Conservation (phyloP, 2,888 invertebrate species). For the Esperia sulphurella region DNA sequence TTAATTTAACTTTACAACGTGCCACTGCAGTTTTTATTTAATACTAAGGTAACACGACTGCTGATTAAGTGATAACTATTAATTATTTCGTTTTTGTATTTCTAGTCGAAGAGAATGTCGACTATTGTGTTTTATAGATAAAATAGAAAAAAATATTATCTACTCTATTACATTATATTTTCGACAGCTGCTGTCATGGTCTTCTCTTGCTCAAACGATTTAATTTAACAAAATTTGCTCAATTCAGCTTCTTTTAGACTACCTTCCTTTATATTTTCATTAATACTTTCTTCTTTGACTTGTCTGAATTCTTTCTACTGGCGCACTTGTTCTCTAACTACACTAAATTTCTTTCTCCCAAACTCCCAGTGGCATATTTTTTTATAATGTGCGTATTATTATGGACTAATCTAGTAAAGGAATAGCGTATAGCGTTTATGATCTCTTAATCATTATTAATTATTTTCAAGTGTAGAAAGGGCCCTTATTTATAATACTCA, state of each 20-base stretch:
- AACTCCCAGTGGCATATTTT: conserved; percentile 64
- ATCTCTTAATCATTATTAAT: conserved; percentile 80
- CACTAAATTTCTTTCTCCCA: conserved; percentile 34
- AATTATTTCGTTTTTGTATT: conserved; percentile 65
- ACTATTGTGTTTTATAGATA: conserved; percentile 42
- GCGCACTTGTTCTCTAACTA: conserved; percentile 44
- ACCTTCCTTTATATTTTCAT: conserved; percentile 1
- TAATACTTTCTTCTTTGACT: not conserved
- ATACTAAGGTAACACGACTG: conserved; percentile 74
- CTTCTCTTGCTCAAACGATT: conserved; percentile 72
- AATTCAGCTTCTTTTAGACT: conserved; percentile 47
- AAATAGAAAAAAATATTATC: conserved; percentile 22
- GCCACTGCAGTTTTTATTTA: conserved; percentile 72
- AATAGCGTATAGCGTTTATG: conserved; percentile 72
- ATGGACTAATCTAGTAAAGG: conserved; percentile 71
- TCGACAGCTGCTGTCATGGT: conserved; percentile 62
- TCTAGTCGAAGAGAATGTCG: conserved; percentile 74
- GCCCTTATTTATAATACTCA: conserved; percentile 78
- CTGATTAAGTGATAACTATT: conserved; percentile 72
- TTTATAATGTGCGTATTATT: conserved; percentile 61
- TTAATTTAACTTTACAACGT: conserved; percentile 75
- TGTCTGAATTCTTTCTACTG: conserved; percentile 14
- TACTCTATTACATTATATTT: conserved; percentile 43
- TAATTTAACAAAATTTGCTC: conserved; percentile 76
- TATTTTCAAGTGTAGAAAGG: conserved; percentile 66